A percentile compares a stretch with the other conserved stretches of the same genome.
phyloP scores from a whole-genome alignment of 2,888 invertebrate species.

The Seira sanloemensis region DNA sequence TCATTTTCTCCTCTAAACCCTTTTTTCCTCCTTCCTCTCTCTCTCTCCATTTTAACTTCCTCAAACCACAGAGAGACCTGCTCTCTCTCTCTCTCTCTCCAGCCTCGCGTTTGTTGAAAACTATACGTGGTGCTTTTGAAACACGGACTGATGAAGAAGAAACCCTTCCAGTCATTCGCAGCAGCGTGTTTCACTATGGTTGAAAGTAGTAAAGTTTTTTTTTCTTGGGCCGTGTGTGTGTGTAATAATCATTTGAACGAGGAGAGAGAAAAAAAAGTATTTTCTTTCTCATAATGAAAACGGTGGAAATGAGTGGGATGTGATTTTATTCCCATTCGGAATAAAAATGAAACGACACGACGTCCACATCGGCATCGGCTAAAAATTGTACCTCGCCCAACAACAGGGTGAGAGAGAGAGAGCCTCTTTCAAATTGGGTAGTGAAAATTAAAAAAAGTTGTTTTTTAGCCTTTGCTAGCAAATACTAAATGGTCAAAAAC shows the following conservation, averaged over 20 bases:
- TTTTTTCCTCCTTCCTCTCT: constrained; percentile 32
- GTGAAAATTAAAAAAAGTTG: too few species aligned
- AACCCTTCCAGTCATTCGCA: constrained; percentile 20
- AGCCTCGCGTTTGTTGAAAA: background rate
- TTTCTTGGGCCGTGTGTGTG: background rate
- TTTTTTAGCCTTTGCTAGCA: background rate
- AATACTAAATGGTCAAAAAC: background rate
- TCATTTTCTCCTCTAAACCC: constrained; percentile 37
- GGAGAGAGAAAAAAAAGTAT: constrained; percentile 4
- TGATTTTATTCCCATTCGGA: constrained; percentile 10
- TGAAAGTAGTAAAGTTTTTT: background rate
- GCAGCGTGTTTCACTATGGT: constrained; percentile 24
- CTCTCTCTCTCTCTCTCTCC: too few species aligned
- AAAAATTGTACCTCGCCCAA: constrained; percentile 49
- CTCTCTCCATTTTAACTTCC: constrained; percentile 35
- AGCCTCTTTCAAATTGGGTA: too few species aligned
- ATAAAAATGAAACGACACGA: background rate
- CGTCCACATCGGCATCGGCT: constrained; percentile 7
- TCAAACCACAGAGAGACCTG: constrained; percentile 12
- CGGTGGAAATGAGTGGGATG: background rate
- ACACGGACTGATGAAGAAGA: background rate
- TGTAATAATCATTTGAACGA: background rate
- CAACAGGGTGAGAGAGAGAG: too few species aligned
- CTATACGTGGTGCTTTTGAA: background rate
- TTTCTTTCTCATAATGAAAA: background rate